Percentiles rank a stretch among this genome's conserved stretches.
phyloP scores from a whole-genome alignment of 1,140 invertebrate genomes.

The Episyrphus balteatus region DNA sequence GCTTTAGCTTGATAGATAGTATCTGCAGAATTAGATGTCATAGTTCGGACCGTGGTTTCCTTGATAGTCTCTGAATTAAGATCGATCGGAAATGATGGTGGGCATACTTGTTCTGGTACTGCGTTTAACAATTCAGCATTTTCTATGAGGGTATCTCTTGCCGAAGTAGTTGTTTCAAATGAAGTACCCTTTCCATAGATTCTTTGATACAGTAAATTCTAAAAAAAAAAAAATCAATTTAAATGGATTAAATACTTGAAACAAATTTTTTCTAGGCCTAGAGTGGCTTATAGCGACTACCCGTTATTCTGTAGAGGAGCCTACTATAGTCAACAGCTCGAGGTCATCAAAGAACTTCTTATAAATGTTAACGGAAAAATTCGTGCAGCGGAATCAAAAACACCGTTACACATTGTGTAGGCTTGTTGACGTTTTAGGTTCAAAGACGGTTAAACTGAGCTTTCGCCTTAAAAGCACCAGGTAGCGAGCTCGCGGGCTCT shows the following conservation, averaged over 20 bases:
- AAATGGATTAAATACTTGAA: not conserved
- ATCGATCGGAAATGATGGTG: conserved; percentile 9
- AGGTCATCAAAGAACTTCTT: too few species aligned
- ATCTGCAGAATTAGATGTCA: conserved; percentile 5
- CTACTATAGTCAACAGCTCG: too few species aligned
- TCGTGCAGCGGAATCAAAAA: too few species aligned
- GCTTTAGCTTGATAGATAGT: conserved; percentile 41
- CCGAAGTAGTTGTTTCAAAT: conserved; percentile 40
- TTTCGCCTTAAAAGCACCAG: too few species aligned
- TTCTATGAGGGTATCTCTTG: conserved; percentile 63
- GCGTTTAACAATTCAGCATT: conserved; percentile 63
- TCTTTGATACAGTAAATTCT: conserved; percentile 70
- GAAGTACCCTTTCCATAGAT: conserved; percentile 73
- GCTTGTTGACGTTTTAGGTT: too few species aligned
- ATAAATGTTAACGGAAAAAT: too few species aligned
- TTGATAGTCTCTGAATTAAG: conserved; percentile 5
- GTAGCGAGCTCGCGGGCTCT: too few species aligned
- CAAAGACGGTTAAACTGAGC: too few species aligned
- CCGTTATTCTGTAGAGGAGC: too few species aligned
- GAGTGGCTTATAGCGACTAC: too few species aligned
- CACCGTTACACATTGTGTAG: too few species aligned
- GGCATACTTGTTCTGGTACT: conserved; percentile 37
- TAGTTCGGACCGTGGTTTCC: not conserved
- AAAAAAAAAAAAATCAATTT: conserved; percentile 21
- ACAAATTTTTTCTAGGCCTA: too few species aligned